phyloP scores from a whole-genome alignment of 2,888 invertebrate species.

The Polydrusus pterygomalis region DNA sequence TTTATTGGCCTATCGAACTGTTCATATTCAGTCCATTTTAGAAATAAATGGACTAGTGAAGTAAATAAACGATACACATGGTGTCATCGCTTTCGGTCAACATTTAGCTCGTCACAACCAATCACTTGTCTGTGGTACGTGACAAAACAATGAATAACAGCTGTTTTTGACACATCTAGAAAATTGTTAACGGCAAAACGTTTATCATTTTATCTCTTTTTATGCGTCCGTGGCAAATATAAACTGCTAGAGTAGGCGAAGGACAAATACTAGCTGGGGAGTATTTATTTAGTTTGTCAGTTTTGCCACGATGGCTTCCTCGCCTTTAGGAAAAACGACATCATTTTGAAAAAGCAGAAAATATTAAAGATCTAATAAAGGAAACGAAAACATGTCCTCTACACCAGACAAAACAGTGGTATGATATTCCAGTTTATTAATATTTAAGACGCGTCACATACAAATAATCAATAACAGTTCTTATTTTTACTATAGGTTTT shows the following conservation, averaged over 20 bases:
- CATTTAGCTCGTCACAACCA: no score
- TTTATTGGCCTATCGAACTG: no score
- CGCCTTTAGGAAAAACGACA: slow-evolving; percentile 60
- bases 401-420: slow-evolving; percentile 31
- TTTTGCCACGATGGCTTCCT: slow-evolving; percentile 67
- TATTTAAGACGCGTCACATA: slow-evolving; percentile 12
- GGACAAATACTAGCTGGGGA: neutral
- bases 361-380: slow-evolving; percentile 61
- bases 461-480: neutral
- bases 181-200: neutral
- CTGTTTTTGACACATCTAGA: slow-evolving; percentile 7
- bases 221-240: neutral
- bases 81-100: no score
- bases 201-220: neutral
- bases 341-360: slow-evolving; percentile 59
- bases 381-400: slow-evolving; percentile 57
- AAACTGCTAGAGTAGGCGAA: neutral
- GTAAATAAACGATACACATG: no score
- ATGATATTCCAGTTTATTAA: slow-evolving; percentile 14
- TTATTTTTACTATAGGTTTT: neutral
- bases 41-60: no score
- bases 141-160: neutral
- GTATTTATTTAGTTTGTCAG: slow-evolving; percentile 60
- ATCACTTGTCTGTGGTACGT: no score
- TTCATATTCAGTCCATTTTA: no score